Base-by-base conservation (phyloP, 1,140 invertebrate genomes). In the Spodoptera litura region DNA sequence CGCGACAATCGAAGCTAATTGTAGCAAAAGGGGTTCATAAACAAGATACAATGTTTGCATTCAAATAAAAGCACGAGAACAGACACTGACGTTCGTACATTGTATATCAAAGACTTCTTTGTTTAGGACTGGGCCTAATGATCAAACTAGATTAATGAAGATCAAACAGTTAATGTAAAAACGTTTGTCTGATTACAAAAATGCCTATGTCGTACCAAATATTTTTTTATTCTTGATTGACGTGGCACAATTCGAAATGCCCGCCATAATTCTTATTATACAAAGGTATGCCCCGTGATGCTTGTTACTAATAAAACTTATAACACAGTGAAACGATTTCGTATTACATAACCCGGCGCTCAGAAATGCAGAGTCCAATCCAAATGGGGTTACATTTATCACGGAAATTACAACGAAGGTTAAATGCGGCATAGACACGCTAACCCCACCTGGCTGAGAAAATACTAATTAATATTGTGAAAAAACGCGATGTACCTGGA, bases 371-470 rank as follows among this genome's bases (percentile, higher is more conserved):
- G 73, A 59, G 75, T 78, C 62, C 79, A 56, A 85, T 79, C 72
- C 79, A 81, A 87, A 85, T 83, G 79, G 78, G 82, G 78, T 85
- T 86, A 85, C 81, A 75, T 87, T 86, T 83, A 85, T 85, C 85
- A 79, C 82, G 85, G 85, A 90, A 90, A 88, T 89, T 88, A 86
- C 78, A 83, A 72, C 81, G 83, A 87, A 87, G 85, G 81, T 87
- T 85, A 88, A 89, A 90, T 82, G 85, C 77, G 79, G 62, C 78
- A 80, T 78, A 83, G 81, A 81, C 89, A 90, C 87, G 87, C 87
- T 72, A 90, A 49, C 81, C 59, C 66, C 68, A 74, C 51, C 73
- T 80, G 71, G 53, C 72, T 58, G 78, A 84, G 80, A 81, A 81
- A 83, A 83, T 70, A 31, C 15, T 82, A 78, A 83, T 86, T 76